Base-by-base conservation (phyloP, 1,140 invertebrate species). In the Nylanderia fulva region DNA sequence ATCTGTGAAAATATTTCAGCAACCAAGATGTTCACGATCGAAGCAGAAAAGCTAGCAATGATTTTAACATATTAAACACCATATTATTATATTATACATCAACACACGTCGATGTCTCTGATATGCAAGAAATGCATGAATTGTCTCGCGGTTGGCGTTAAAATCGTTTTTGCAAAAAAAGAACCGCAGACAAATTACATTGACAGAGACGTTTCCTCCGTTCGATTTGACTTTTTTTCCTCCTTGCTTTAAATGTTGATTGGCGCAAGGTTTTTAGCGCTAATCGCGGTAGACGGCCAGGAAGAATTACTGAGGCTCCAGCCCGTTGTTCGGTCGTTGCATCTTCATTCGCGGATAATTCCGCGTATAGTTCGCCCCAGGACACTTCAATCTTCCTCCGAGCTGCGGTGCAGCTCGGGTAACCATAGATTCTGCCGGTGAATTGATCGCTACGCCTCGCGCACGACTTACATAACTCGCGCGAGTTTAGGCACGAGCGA, bases 251-350 rank as follows among this genome's bases (percentile, higher is more conserved):
- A 56, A 77, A 80, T 39, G 33, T 71, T 52, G 36, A 72, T 45
- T 39, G 24, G 27, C 52, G n/a, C 13, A 27, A 58, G 36, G 36
- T 80, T 86, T 85, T 86, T 86, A 79, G 61, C 84, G 85, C 42
- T 86, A 86, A 86, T 86, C 61, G 48, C 13, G 48, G 64, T 13
- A 9, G 64, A 27, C 27, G n/a, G 68, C 13, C 39, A 54, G 8
- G 52, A 71, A 71, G 48, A 29, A 79, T 79, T 52, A 79, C 29
- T 9, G 58, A 6, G 27, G 27, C 64, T n/a, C 27, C 27, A n/a
- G 33, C 42, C 45, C 75, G 64, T 56, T 52, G 86, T 76, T 88
- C 82, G 86, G 72, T 82, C 86, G 86, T 80, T 84, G 77, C 71
- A 74, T 87, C 48, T 72, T 60, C 45, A 71, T 86, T 74, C 64